Base-by-base conservation (phyloP, 2,888 invertebrate genomes). In the Ptychoptera contaminata region DNA sequence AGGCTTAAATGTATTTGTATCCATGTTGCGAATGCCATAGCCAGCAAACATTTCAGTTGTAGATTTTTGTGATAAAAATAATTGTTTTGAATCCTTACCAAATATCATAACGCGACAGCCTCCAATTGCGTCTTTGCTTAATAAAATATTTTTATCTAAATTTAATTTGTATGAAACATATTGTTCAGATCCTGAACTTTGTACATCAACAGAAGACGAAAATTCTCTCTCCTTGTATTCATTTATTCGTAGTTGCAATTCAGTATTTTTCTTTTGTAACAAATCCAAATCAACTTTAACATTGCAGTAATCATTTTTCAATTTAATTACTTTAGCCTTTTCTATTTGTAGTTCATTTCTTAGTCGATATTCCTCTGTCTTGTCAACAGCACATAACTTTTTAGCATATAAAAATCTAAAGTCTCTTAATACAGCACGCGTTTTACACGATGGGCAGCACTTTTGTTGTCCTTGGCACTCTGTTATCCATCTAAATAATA, bases 391-490 rank as follows among this genome's bases (percentile, higher is more conserved):
- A 40, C 79, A 73, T 3, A 88, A 56, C 45, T 76, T 76, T 50
- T 78, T 79, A 0, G 88, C 86, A 63, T 86, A 94, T 2, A 94
- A 73, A 51, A 72, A 72, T 34, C 92, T 68, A 43, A 91, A 70
- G 55, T 91, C 88, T 54, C 68, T 75, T 7, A 70, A 56, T 1
- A 65, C 55, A 0, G 86, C 82, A 57, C 74, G 78, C 34, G 73
- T 70, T 59, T 94, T 94, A 59, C 94, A 94, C 14, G 88, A 85
- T 0, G 94, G 94, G 59, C 94, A 94, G 1, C 73, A 70, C 48
- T 60, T 41, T 53, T 67, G 55, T 2, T 59, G 57, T 0, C 56
- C 54, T 6, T 52, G 50, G 14, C 60, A 60, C 41, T 63, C 62
- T 5, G 46, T 39, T 2, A 65, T 47, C 65, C 67, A 75, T 48